Conservation (phyloP, 2,113 vertebrate species). For the Recurvirostra avosetta region DNA sequence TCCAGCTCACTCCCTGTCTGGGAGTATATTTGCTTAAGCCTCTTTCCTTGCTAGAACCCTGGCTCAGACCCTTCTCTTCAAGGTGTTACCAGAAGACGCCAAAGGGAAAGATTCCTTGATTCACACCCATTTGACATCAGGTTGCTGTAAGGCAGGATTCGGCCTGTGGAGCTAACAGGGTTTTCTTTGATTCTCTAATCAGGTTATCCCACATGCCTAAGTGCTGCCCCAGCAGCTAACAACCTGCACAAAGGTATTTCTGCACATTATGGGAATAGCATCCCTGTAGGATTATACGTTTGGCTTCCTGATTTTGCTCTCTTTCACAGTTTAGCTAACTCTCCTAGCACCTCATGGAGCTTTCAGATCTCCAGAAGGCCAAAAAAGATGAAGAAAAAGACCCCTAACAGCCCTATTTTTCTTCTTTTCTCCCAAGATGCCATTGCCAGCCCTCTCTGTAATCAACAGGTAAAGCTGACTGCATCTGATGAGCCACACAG, state of each 20-base stretch:
- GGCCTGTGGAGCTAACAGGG: conserved; percentile 20
- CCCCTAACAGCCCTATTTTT: not conserved
- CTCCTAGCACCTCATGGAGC: conserved; percentile 56
- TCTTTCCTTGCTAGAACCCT: conserved; percentile 4
- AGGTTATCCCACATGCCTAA: conserved; percentile 48
- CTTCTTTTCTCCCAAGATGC: not conserved
- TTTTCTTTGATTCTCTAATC: conserved; percentile 57
- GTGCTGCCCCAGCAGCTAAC: conserved; percentile 36
- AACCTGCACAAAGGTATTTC: conserved; percentile 48
- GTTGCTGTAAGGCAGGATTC: conserved; percentile 43
- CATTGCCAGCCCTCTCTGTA: not conserved
- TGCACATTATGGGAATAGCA: conserved; percentile 4
- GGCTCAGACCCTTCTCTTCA: conserved; percentile 37
- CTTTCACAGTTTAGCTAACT: conserved; percentile 62
- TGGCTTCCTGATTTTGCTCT: conserved; percentile 62
- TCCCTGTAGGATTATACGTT: conserved; percentile 41
- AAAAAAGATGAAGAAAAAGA: not conserved
- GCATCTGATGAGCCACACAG: not conserved
- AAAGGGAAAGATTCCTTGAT: conserved; percentile 37
- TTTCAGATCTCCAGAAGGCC: conserved; percentile 61
- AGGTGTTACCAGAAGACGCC: conserved; percentile 53
- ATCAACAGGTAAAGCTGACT: not conserved
- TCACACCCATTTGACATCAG: conserved; percentile 51
- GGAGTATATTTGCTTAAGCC: conserved; percentile 52
- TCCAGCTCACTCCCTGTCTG: conserved; percentile 60